phyloP scores from a whole-genome alignment of 2,888 invertebrate species.

The Slavum lentiscoides region DNA sequence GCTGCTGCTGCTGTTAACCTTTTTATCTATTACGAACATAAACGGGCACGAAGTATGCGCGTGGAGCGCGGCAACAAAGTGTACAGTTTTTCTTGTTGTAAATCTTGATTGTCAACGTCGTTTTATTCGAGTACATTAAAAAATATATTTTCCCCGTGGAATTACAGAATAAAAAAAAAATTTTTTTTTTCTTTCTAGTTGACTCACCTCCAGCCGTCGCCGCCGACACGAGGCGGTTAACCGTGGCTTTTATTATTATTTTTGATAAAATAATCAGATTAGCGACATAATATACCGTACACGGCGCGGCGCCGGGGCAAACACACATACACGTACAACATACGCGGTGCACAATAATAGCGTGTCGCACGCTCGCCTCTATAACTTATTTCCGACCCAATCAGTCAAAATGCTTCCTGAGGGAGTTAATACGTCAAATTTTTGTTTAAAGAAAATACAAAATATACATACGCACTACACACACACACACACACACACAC shows the following conservation, averaged over 20 bases:
- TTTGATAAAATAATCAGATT: conserved; percentile 51
- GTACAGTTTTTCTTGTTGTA: conserved; percentile 11
- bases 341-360: conserved; percentile 14
- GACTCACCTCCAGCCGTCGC: not conserved
- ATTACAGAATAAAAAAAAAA: not conserved
- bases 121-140: conserved; percentile 30
- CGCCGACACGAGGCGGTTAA: not conserved
- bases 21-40: conserved; percentile 1
- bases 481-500: not conserved
- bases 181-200: conserved; percentile 29
- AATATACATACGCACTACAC: too few species aligned
- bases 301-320: not conserved
- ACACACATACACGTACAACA: conserved; percentile 17
- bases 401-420: conserved; percentile 50
- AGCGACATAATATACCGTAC: conserved; percentile 21
- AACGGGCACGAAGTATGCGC: not conserved
- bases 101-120: conserved; percentile 32
- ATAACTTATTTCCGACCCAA: conserved; percentile 47
- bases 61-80: not conserved
- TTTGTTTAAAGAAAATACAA: conserved; percentile 23
- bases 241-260: conserved; percentile 35
- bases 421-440: conserved; percentile 47
- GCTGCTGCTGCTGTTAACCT: not conserved
- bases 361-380: conserved; percentile 45
- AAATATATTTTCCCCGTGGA: conserved; percentile 29